Evolutionary conservation across 2,888 invertebrate species (phyloP), one percentile per base, ranked within the genome.

Genomic region (Tipula vernalis): DNA sequence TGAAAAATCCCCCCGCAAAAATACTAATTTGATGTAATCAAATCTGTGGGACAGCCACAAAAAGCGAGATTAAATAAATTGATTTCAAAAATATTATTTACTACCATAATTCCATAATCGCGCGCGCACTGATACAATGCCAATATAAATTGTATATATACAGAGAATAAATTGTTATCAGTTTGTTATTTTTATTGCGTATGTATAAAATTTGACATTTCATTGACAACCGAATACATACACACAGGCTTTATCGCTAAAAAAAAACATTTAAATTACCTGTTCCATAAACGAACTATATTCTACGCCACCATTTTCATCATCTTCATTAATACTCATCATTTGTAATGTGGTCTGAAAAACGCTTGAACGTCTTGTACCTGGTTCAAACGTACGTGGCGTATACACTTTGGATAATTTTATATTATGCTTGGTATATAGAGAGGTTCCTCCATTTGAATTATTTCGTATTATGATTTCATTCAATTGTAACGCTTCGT

Each of bases 401-500:
- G 36, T 42, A 86, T 86, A 86, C 3, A 86, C 86, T 13, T 86
- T 86, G 1, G 42, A n/a, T 47, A 44, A 2, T 47, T 36, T 18
- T 13, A 86, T 36, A 28, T 42, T 86, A 36, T 86, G 42, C 13
- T 36, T 18, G 6, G 86, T 86, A n/a, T 47, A 86, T 12, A 86
- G 36, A 13, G 42, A 18, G 18, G 47, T 86, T 18, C 36, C 57
- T 5, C 86, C 86, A 36, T 86, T 86, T 57, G 42, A 44, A 42
- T 86, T 44, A 47, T 47, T 86, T 36, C 36, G 51, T 39, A 86
- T 39, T 15, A 86, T 51, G 15, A 86, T 36, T 87, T 90, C 90
- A 88, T 90, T 91, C 15, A 91, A 88, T 41, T 89, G 89, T 87
- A 90, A 86, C 44, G 90, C 89, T 87, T 90, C 89, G 0, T 89